Evolutionary conservation across 2,113 vertebrate genomes (phyloP).

Genomic region (Phaethon lepturus): DNA sequence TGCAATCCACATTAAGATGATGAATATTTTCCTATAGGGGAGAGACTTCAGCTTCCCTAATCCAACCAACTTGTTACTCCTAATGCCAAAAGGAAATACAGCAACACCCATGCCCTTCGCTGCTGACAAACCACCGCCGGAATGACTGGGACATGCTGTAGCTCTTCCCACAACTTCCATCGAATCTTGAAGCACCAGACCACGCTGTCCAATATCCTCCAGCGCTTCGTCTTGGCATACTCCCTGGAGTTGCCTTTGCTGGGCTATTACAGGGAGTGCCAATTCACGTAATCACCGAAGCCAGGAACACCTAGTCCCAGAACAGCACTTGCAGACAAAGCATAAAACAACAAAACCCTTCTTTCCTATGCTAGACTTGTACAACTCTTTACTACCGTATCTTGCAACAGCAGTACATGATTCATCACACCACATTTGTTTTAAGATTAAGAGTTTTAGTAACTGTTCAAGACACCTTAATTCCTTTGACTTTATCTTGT

Average conservation of each 20-base stretch:
- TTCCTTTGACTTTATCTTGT: not conserved
- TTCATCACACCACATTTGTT: not conserved
- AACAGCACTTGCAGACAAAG: slow-evolving; percentile 41
- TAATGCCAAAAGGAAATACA: slow-evolving; percentile 60
- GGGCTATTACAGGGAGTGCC: slow-evolving; percentile 44
- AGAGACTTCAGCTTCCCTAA: slow-evolving; percentile 56
- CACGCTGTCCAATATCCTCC: not conserved
- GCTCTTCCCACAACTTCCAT: slow-evolving; percentile 38
- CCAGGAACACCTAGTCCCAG: slow-evolving; percentile 67
- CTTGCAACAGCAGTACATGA: not conserved
- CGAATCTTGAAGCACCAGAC: slow-evolving; percentile 8
- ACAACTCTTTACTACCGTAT: not conserved
- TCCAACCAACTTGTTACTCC: slow-evolving; percentile 39
- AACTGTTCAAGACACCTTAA: not conserved
- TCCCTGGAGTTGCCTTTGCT: slow-evolving; percentile 1
- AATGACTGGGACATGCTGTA: slow-evolving; percentile 40
- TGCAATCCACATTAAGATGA: slow-evolving; percentile 37
- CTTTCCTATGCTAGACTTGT: not conserved
- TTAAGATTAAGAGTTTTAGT: not conserved
- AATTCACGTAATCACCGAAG: not conserved
- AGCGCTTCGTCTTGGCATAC: slow-evolving; percentile 11
- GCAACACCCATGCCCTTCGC: slow-evolving; percentile 54
- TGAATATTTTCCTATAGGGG: slow-evolving; percentile 65
- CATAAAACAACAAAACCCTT: slow-evolving; percentile 36
- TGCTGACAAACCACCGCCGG: slow-evolving; percentile 47